These are phyloP conservation scores for Dendronephthya gigantea DNA, from an alignment of 64 coral and sea anemone genomes.

Conservation along the genomic window DNA sequence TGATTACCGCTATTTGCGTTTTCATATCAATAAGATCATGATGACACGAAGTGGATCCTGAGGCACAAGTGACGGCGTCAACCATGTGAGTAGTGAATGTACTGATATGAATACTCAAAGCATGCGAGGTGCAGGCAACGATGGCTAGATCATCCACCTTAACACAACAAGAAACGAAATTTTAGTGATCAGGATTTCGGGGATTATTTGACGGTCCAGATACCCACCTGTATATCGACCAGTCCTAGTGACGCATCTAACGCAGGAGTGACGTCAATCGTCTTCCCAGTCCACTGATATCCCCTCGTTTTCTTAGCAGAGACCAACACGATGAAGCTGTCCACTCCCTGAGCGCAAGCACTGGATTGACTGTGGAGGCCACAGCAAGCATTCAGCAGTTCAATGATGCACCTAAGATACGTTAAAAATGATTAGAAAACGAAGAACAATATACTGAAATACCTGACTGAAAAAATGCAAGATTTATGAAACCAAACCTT, in stretches of 20 bases:
- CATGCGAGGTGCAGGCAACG: constrained; percentile 63
- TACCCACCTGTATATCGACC: constrained; percentile 74
- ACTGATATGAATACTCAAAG: constrained; percentile 49
- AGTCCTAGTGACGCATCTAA: constrained; percentile 71
- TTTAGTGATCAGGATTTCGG: too few relatives aligned
- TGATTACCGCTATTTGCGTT: constrained; percentile 41
- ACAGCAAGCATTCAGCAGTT: constrained; percentile 74
- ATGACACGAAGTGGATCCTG: constrained; percentile 75
- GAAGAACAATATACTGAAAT: background rate
- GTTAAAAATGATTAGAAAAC: background rate
- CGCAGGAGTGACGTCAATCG: constrained; percentile 42
- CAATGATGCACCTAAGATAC: constrained; percentile 41
- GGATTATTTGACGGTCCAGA: background rate
- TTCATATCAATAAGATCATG: constrained; percentile 75
- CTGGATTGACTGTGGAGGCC: constrained; percentile 33
- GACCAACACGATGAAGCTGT: constrained; percentile 31
- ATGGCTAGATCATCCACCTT: constrained; percentile 85
- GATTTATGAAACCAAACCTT: background rate
- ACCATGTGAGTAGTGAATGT: constrained; percentile 54
- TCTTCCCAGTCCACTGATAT: constrained; percentile 61
- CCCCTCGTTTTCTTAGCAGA: background rate
- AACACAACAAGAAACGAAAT: background rate
- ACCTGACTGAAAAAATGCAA: background rate
- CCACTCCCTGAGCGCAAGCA: constrained; percentile 18
- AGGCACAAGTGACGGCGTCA: constrained; percentile 36